Evolutionary conservation across 2,888 invertebrate species (phyloP).

Genomic region (Oxyteleia sp.): DNA sequence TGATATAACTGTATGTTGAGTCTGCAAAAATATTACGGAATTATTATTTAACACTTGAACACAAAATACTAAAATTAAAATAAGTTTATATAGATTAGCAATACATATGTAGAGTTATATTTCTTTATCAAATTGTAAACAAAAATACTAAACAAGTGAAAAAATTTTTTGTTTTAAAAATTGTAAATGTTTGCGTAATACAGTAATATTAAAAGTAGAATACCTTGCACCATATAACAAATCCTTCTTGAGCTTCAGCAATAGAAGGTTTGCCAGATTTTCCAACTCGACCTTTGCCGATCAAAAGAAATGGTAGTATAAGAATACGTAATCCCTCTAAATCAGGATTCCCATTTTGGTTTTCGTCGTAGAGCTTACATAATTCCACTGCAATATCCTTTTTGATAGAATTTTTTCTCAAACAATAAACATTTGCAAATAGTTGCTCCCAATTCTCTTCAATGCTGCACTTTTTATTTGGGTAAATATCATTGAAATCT

Average conservation of each 20-base stretch:
- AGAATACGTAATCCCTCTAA: slow-evolving; percentile 37
- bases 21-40: neutral
- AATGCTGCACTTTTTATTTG: slow-evolving; percentile 18
- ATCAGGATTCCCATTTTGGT: slow-evolving; percentile 21
- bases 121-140: no score
- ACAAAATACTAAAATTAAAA: no score
- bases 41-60: no score
- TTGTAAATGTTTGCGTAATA: no score
- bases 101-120: no score
- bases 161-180: no score
- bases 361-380: slow-evolving; percentile 21
- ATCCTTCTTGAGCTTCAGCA: slow-evolving; percentile 18
- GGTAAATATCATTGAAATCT: slow-evolving; percentile 33
- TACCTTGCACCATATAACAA: slow-evolving; percentile 42
- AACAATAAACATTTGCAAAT: slow-evolving; percentile 22
- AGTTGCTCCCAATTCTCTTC: slow-evolving; percentile 31
- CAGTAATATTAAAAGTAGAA: no score
- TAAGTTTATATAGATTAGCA: no score
- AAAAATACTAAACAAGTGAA: no score
- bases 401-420: slow-evolving; percentile 19
- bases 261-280: slow-evolving; percentile 9
- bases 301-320: slow-evolving; percentile 33
- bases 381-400: slow-evolving; percentile 9
- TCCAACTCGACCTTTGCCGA: slow-evolving; percentile 8
- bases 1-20: neutral